Base-by-base conservation (phyloP, 2,888 invertebrate genomes). In the Gisinianus flammeolus region DNA sequence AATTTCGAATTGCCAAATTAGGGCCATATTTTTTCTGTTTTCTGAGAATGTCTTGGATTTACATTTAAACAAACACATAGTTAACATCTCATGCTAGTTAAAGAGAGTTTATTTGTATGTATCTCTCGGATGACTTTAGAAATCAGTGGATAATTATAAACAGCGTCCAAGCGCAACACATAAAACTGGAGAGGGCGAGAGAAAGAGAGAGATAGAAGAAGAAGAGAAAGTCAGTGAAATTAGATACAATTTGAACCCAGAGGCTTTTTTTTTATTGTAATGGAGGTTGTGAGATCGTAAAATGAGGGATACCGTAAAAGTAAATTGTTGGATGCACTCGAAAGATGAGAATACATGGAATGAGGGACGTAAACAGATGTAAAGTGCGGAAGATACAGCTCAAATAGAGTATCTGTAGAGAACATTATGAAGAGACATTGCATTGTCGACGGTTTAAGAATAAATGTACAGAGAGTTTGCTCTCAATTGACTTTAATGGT, bases 401-500 rank as follows among this genome's bases (percentile, higher is more conserved):
- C n/a, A n/a, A n/a, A n/a, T n/a, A n/a, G n/a, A n/a, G n/a, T n/a
- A n/a, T n/a, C n/a, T n/a, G n/a, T n/a, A n/a, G n/a, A n/a, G n/a
- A n/a, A n/a, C n/a, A n/a, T n/a, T n/a, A n/a, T n/a, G n/a, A n/a
- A n/a, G n/a, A n/a, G n/a, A 44, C 12, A 44, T 16, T 44, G 44
- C 44, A 10, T 2, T 5, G 22, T 44, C 22, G 58, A 26, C 26
- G 22, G 58, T 58, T 58, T 58, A 26, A n/a, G n/a, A n/a, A n/a
- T n/a, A 8, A 19, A n/a, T 58, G 58, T 58, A n/a, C 22, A n/a
- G 2, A 10, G 6, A 10, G 5, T 56, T 56, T 19, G n/a, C n/a
- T n/a, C 56, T 56, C 4, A 6, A 58, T 19, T 58, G 58, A 58
- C 58, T 58, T 58, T 58, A 58, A 58, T 58, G 58, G 58, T 44